Evolutionary conservation across 2,113 vertebrate genomes (phyloP).

Genomic region (Aegithalos caudatus): DNA sequence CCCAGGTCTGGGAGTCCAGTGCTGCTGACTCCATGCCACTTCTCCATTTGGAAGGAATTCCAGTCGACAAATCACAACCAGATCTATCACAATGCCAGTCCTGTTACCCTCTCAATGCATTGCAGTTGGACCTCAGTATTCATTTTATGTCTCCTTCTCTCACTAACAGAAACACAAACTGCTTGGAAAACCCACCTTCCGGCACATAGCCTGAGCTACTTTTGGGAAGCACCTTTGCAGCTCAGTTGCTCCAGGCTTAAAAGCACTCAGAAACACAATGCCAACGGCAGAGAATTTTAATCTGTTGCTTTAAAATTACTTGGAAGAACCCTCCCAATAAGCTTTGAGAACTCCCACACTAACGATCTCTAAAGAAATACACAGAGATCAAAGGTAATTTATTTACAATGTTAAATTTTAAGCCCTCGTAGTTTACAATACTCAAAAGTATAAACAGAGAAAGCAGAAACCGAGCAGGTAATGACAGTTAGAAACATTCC

Average conservation of each 20-base stretch:
- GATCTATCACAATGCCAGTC: accelerated
- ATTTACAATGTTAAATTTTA: background rate
- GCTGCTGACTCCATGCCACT: background rate
- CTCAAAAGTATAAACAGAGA: background rate
- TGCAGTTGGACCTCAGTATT: background rate
- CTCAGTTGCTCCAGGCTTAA: background rate
- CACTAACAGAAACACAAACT: background rate
- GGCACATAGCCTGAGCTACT: background rate
- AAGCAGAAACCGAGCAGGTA: background rate
- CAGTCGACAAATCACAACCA: background rate
- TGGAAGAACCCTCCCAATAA: background rate
- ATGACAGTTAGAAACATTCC: background rate
- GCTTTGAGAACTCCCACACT: background rate
- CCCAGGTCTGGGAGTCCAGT: background rate
- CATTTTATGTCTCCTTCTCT: background rate
- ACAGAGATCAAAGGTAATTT: background rate
- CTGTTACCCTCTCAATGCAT: background rate
- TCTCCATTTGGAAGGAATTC: background rate
- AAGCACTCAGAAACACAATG: background rate
- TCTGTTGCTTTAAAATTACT: background rate
- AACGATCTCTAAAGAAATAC: background rate
- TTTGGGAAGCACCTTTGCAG: background rate
- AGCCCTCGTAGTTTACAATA: background rate
- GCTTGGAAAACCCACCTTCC: background rate
- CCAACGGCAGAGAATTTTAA: background rate